A percentile compares a stretch with the other conserved stretches of the same genome.
phyloP scores from a whole-genome alignment of 2,113 vertebrate genomes.

The Panthera uncia region DNA sequence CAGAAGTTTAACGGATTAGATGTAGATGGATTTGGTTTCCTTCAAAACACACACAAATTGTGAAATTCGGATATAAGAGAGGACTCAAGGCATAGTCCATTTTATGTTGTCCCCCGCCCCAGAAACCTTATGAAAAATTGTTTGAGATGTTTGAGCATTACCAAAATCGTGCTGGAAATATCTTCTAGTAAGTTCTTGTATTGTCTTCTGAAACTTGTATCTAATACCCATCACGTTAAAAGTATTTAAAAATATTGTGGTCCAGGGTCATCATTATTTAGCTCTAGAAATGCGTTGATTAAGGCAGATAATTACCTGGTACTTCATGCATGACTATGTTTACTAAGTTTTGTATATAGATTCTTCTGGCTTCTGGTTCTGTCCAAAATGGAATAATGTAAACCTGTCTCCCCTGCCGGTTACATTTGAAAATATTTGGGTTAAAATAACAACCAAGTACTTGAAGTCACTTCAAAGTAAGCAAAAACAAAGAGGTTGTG shows the following conservation, averaged over 20 bases:
- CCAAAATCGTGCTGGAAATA: not conserved
- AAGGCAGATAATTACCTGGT: not conserved
- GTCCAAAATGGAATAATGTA: not conserved
- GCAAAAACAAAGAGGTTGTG: not conserved
- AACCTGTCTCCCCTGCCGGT: not conserved
- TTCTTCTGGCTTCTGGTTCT: not conserved
- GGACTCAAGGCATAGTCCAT: not conserved
- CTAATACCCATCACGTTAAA: not conserved
- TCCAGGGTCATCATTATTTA: not conserved
- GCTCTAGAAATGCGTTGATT: not conserved
- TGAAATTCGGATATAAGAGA: conserved; percentile 5
- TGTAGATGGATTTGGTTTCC: conserved; percentile 56
- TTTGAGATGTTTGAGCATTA: conserved; percentile 24
- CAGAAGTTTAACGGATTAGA: conserved; percentile 17
- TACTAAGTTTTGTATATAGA: not conserved
- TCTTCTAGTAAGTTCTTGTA: not conserved
- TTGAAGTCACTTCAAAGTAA: not conserved
- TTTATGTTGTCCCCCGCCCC: not conserved
- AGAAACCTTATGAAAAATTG: conserved; percentile 20
- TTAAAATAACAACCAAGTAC: not conserved
- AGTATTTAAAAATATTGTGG: not conserved
- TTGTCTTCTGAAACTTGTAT: not conserved
- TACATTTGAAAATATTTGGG: not conserved
- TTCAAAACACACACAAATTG: conserved; percentile 23
- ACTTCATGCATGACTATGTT: not conserved